phyloP scores from a whole-genome alignment of 2,888 invertebrate genomes.

The Drosophila suboccidentalis region DNA sequence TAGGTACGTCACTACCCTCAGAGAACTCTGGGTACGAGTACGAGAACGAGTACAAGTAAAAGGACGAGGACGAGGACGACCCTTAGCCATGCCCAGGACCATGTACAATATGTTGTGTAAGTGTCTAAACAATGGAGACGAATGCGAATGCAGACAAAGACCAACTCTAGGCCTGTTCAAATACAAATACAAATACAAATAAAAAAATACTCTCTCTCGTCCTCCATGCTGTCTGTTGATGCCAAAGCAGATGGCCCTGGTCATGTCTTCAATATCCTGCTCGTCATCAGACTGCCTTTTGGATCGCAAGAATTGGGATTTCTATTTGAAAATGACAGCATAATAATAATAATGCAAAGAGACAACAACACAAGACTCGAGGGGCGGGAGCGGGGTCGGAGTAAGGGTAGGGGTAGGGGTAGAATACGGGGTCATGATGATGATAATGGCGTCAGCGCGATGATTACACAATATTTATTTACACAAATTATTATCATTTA shows the following conservation, averaged over 20 bases:
- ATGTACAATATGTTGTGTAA: slow-evolving; percentile 71
- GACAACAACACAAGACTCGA: slow-evolving; percentile 1
- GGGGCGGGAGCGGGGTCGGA: not conserved
- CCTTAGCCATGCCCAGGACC: slow-evolving; percentile 47
- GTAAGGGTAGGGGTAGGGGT: not conserved
- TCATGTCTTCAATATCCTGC: slow-evolving; percentile 67
- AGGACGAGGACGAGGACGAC: slow-evolving; percentile 16
- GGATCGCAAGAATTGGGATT: slow-evolving; percentile 67
- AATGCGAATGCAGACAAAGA: slow-evolving; percentile 44
- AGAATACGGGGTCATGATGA: slow-evolving; percentile 27
- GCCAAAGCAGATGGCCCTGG: slow-evolving; percentile 62
- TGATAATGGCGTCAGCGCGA: slow-evolving; percentile 59
- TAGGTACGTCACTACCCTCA: slow-evolving; percentile 30
- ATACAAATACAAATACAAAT: slow-evolving; percentile 43
- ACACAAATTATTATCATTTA: slow-evolving; percentile 75
- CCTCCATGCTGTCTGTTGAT: slow-evolving; percentile 45
- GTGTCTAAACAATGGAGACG: slow-evolving; percentile 73
- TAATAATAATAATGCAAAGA: slow-evolving; percentile 69
- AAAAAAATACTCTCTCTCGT: slow-evolving; percentile 39
- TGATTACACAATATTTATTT: slow-evolving; percentile 77
- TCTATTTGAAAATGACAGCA: slow-evolving; percentile 73
- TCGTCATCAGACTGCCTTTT: slow-evolving; percentile 59
- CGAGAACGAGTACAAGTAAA: slow-evolving; percentile 7
- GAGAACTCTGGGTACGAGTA: not conserved
- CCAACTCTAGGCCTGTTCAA: slow-evolving; percentile 51